Base-by-base conservation (phyloP, 2,888 invertebrate genomes). In the Cecidostiba fungosa region DNA sequence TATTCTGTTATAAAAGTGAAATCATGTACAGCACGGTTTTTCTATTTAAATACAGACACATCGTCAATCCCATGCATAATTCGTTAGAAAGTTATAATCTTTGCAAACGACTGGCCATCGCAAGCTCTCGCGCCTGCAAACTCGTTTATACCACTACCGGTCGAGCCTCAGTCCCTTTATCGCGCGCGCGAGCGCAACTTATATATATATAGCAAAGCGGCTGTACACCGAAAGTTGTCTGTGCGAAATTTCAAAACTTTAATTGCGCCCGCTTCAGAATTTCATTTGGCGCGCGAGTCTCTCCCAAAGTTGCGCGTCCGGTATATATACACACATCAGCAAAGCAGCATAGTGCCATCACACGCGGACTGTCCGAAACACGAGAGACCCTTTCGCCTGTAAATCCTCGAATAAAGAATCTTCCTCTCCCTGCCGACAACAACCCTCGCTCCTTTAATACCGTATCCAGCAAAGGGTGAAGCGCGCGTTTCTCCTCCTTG, bases 231-330 rank as follows among this genome's bases (percentile, higher is more conserved):
- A 74, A 85, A 85, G 82, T 82, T 78, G n/a, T 39, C 26, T 14
- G 26, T n/a, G 32, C 59, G 74, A 47, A 86, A 82, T 82, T 83
- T 84, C 62, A 32, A 84, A 84, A 86, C 82, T 86, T 76, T 84
- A 86, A 86, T 82, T 72, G 82, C 76, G 59, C 47, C 43, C 77
- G 80, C 54, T 78, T 29, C 54, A 83, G 72, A 87, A 87, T 85
- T 85, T 85, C 87, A 85, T 87, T 85, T 84, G 54, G 73, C 74
- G 73, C 74, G 29, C 69, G 29, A 32, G 59, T 77, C 77, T 43
- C 73, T 66, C 8, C n/a, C 39, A 77, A 81, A 86, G 69, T 84
- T 74, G 62, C 78, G 29, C 66, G 29, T 23, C 23, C 14, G 12
- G 19, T 62, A 54, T 59, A 50, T n/a, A n/a, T n/a, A n/a, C 19